Base-by-base conservation (phyloP, 2,797 vertebrate species). In the Pogoniulus pusillus region DNA sequence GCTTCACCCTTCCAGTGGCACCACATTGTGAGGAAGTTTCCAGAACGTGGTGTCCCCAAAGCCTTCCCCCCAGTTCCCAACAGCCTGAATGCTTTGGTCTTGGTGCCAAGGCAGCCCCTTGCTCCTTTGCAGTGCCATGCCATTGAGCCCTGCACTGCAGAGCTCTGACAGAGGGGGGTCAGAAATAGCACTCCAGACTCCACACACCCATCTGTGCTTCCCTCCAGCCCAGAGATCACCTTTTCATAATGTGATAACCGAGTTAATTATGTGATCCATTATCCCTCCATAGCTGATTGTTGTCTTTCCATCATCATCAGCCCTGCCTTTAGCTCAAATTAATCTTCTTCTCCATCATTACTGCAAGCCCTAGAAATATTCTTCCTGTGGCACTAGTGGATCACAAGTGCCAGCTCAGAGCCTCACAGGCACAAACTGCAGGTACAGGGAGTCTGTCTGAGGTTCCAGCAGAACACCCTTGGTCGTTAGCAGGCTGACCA, bases 141-240 rank as follows among this genome's bases (percentile, higher is more conserved):
- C n/a, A 1, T 8, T 1, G 23, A 55, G n/a, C 60, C 17, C 45
- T 27, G 10, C 9, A 0, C 2, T 4, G 10, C 17, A 0, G 9
- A 65, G 71, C 30, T 26, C 26, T 0, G 2, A 12, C 34, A 41
- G 7, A 22, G 27, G 32, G 64, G 41, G 20, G 55, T 58, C 69
- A 85, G 49, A 71, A 49, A 41, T 2, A 72, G 66, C 69, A 66
- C 43, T 58, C 10, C 91, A 65, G 92, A 70, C 87, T 91, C 72
- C 76, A 78, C 84, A 88, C 73, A 81, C 68, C 58, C 32, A 5
- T 81, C 85, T n/a, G 26, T 83, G 94, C 91, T 95, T 87, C 85
- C 92, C 93, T 75, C 47, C 60, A 95, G 89, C 92, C 95, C 94
- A 95, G 94, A 95, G 94, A 95, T 89, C 94, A 95, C 91, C 94